phyloP scores from a whole-genome alignment of 2,797 vertebrate genomes.

The Chrosomus eos region DNA sequence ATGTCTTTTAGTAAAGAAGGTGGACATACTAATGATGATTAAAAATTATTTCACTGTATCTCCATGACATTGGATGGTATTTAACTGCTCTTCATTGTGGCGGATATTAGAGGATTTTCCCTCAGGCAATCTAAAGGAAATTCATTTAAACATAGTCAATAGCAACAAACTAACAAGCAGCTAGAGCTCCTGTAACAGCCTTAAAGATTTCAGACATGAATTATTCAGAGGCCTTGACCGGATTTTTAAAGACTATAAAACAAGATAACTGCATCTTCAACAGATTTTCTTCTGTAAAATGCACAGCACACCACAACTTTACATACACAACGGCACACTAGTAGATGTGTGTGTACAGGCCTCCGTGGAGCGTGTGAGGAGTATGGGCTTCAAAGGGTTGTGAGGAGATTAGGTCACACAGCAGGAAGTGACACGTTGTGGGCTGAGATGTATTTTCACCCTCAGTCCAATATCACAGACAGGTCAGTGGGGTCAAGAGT shows the following conservation, averaged over 20 bases:
- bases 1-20: not conserved
- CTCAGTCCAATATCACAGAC: constrained; percentile 11
- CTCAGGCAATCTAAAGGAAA: constrained; percentile 53
- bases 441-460: constrained; percentile 42
- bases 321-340: constrained; percentile 20
- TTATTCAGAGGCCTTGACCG: constrained; percentile 48
- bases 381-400: constrained; percentile 13
- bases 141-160: constrained; percentile 58
- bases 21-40: not conserved
- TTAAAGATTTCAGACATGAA: constrained; percentile 46
- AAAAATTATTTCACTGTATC: not conserved
- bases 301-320: constrained; percentile 28
- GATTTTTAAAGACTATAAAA: constrained; percentile 46
- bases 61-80: constrained; percentile 1
- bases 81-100: constrained; percentile 53
- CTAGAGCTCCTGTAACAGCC: constrained; percentile 39
- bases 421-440: constrained; percentile 57
- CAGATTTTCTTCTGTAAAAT: constrained; percentile 37
- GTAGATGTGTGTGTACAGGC: not conserved
- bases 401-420: constrained; percentile 44
- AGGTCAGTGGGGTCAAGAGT: constrained; percentile 30
- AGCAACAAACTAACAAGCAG: constrained; percentile 52
- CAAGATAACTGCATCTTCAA: constrained; percentile 43
- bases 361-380: not conserved
- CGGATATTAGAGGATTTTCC: constrained; percentile 54